A percentile compares a stretch with the other conserved stretches of the same genome.
These are phyloP conservation scores for Conistra vaccinii DNA, from an alignment of 2,888 invertebrate genomes.

Conservation along the genomic window DNA sequence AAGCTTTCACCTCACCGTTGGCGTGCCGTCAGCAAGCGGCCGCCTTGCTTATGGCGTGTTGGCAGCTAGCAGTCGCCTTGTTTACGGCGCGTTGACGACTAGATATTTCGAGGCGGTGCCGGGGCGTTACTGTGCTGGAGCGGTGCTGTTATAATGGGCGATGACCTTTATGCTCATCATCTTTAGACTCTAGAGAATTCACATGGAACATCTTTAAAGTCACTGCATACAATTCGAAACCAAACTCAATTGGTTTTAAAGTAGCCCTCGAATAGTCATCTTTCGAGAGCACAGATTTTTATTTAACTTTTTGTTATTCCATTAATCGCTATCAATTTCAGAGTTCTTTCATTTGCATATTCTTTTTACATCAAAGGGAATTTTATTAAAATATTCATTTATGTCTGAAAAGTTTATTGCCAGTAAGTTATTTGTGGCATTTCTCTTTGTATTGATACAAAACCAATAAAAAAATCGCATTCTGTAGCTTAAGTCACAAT, in stretches of 20 bases:
- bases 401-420: background rate
- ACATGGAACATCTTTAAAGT: background rate
- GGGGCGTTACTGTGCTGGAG: no score
- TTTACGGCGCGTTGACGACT: no score
- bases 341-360: constrained; percentile 32
- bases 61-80: no score
- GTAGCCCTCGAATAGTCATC: background rate
- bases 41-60: no score
- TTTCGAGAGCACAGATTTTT: background rate
- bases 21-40: no score
- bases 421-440: background rate
- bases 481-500: background rate
- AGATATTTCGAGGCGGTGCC: no score
- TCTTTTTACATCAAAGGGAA: constrained; percentile 20
- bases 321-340: constrained; percentile 35
- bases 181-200: background rate
- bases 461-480: background rate
- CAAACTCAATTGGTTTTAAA: no score
- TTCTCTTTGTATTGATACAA: constrained; percentile 8
- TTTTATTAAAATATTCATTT: constrained; percentile 29
- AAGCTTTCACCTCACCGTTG: no score
- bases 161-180: no score
- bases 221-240: background rate
- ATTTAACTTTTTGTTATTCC: constrained; percentile 26
- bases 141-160: no score